Evolutionary conservation across 2,888 invertebrate species (phyloP).

Genomic region (Xestia xanthographa): DNA sequence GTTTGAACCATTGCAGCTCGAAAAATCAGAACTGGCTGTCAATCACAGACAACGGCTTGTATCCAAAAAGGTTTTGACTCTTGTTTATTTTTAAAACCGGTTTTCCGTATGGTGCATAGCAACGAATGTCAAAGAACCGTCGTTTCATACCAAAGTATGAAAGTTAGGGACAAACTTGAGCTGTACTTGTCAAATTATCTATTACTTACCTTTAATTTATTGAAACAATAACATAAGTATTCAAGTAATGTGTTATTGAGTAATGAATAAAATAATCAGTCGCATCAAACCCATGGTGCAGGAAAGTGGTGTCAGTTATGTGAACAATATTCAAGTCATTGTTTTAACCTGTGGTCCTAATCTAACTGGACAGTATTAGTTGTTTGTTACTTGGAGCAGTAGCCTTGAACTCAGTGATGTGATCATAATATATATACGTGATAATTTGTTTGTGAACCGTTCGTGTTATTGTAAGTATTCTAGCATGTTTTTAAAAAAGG

Average conservation of each 20-base stretch:
- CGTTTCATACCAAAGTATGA: background rate
- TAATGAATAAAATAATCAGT: constrained; percentile 14
- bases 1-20: constrained; percentile 31
- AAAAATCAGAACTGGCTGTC: constrained; percentile 36
- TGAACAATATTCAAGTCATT: background rate
- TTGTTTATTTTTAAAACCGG: constrained; percentile 26
- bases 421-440: constrained; percentile 4
- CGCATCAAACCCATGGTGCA: background rate
- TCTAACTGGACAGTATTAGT: background rate
- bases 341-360: background rate
- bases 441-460: constrained; percentile 14
- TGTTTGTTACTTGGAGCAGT: background rate
- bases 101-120: background rate
- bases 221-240: background rate
- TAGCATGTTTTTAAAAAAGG: background rate
- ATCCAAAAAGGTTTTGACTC: constrained; percentile 16
- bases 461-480: constrained; percentile 34
- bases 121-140: background rate
- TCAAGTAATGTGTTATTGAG: background rate
- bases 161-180: background rate
- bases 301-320: constrained; percentile 2
- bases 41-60: constrained; percentile 37
- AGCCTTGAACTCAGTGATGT: constrained; percentile 32
- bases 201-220: background rate
- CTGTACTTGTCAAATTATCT: background rate